Conservation (phyloP, 2,888 invertebrate species). For the Brachyopa scutellaris region DNA sequence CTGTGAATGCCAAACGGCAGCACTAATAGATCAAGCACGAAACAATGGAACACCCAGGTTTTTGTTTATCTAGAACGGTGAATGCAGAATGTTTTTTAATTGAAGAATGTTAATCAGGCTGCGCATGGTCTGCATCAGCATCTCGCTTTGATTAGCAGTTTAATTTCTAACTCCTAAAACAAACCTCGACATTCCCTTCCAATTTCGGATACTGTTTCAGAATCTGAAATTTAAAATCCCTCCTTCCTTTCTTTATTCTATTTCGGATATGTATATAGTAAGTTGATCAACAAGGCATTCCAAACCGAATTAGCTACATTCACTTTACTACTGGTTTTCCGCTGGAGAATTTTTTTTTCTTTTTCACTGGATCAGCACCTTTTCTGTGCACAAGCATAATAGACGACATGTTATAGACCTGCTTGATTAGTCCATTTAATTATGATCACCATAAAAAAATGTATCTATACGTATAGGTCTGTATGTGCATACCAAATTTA, state of each 20-base stretch:
- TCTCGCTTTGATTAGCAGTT: constrained; percentile 31
- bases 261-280: constrained; percentile 41
- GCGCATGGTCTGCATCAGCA: background rate
- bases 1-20: background rate
- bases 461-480: constrained; percentile 6
- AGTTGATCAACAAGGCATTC: constrained; percentile 60
- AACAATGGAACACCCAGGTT: constrained; percentile 1
- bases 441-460: constrained; percentile 61
- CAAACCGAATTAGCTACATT: constrained; percentile 45
- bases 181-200: constrained; percentile 31
- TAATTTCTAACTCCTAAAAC: constrained; percentile 32
- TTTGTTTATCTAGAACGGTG: background rate
- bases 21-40: constrained; percentile 21
- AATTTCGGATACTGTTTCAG: background rate
- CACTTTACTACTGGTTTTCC: constrained; percentile 61
- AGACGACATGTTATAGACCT: constrained; percentile 31
- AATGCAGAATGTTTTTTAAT: background rate
- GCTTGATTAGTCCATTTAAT: constrained; percentile 61
- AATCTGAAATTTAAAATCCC: constrained; percentile 11
- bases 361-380: background rate
- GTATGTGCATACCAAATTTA: constrained; percentile 29
- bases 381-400: constrained; percentile 46
- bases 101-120: constrained; percentile 33
- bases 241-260: constrained; percentile 12
- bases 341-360: constrained; percentile 28